phyloP scores from a whole-genome alignment of 1,140 invertebrate species.

The Apis mellifera region DNA sequence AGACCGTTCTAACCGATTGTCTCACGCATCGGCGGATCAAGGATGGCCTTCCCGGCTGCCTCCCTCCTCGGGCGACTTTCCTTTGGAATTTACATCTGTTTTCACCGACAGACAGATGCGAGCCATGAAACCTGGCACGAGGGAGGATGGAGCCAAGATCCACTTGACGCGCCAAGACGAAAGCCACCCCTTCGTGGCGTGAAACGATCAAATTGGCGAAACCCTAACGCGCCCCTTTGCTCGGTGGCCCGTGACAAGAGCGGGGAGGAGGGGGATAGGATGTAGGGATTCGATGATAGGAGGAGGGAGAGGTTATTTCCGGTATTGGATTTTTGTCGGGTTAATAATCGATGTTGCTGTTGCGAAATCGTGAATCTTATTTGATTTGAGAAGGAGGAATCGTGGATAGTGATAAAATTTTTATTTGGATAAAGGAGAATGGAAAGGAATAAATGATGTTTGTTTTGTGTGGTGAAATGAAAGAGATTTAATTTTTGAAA shows the following conservation, averaged over 20 bases:
- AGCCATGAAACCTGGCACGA: background rate
- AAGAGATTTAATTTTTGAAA: no score
- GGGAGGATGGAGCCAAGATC: background rate
- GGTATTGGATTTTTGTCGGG: background rate
- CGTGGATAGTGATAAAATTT: background rate
- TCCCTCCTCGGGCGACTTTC: conserved; percentile 18
- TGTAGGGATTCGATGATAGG: no score
- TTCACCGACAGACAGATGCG: conserved; percentile 30
- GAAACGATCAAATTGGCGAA: conserved; percentile 46
- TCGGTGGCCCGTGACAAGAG: background rate
- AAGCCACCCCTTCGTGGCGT: conserved; percentile 25
- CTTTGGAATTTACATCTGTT: conserved; percentile 48
- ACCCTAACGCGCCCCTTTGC: conserved; percentile 34
- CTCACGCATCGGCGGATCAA: conserved; percentile 41
- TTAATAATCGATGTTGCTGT: background rate
- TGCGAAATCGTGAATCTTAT: background rate
- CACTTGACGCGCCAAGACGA: conserved; percentile 10
- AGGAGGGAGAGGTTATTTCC: background rate
- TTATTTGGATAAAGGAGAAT: background rate
- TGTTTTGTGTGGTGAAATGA: no score
- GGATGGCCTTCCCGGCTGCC: background rate
- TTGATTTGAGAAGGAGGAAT: background rate
- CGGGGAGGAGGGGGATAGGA: no score
- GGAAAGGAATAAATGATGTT: no score
- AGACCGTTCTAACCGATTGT: background rate